Conservation (phyloP, 2,797 vertebrate genomes). For the Diglossa cyanea region DNA sequence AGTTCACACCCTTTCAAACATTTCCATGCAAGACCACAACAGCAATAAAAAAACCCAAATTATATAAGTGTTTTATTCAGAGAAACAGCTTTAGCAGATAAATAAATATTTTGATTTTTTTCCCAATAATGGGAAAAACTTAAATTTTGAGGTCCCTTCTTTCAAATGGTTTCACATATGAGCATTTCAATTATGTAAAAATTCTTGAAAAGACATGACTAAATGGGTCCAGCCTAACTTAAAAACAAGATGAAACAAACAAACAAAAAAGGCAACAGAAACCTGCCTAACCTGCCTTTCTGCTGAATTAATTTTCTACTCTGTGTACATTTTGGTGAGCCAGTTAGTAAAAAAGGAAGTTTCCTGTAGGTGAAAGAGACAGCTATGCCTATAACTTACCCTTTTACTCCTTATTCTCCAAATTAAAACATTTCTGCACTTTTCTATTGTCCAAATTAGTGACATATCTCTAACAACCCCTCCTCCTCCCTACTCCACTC, state of each 20-base stretch:
- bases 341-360: fast-evolving
- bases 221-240: not conserved
- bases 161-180: not conserved
- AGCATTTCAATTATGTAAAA: fast-evolving
- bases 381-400: not conserved
- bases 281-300: not conserved
- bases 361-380: not conserved
- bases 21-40: not conserved
- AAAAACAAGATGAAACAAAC: not conserved
- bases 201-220: not conserved
- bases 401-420: not conserved
- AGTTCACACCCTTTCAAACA: not conserved
- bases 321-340: not conserved
- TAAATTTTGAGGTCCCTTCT: not conserved
- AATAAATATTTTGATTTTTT: fast-evolving
- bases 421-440: not conserved
- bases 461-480: fast-evolving
- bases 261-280: not conserved
- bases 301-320: not conserved
- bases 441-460: not conserved
- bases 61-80: fast-evolving
- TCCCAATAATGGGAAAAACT: not conserved
- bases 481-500: too few species aligned
- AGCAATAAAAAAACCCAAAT: fast-evolving
- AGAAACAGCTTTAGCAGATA: fast-evolving